Conservation (phyloP, 1,140 invertebrate genomes). For the Papilio dardanus region DNA sequence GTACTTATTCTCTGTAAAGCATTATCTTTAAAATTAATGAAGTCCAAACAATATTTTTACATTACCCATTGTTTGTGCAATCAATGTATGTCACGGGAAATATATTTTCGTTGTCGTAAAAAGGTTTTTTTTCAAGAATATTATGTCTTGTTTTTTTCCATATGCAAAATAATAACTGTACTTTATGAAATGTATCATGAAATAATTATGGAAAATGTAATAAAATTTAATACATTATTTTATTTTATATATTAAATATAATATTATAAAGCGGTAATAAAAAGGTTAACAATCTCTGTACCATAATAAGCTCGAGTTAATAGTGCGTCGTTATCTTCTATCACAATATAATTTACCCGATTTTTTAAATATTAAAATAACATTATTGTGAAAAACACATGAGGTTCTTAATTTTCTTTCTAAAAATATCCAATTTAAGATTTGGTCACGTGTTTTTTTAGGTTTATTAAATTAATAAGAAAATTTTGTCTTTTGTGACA, state of each 20-base stretch:
- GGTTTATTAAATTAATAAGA: no score
- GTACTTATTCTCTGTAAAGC: conserved; percentile 44
- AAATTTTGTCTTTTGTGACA: no score
- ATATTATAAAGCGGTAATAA: background rate
- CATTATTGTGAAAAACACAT: background rate
- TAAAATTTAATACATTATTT: no score
- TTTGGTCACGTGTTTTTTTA: no score
- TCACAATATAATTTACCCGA: background rate
- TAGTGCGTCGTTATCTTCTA: background rate
- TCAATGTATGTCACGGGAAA: background rate
- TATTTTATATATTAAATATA: background rate
- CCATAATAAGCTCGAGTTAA: background rate
- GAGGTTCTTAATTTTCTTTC: background rate
- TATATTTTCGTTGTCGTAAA: background rate
- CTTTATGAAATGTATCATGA: no score
- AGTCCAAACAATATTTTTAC: background rate
- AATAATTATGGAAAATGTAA: no score
- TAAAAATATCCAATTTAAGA: no score
- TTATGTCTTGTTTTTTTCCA: no score
- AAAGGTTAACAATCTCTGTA: background rate
- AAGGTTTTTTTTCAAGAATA: background rate
- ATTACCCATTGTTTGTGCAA: background rate
- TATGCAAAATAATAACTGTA: background rate
- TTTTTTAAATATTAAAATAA: background rate
- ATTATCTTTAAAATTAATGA: background rate